These are phyloP conservation scores for Rapana venosa DNA, from an alignment of 2,888 invertebrate species.

Conservation along the genomic window DNA sequence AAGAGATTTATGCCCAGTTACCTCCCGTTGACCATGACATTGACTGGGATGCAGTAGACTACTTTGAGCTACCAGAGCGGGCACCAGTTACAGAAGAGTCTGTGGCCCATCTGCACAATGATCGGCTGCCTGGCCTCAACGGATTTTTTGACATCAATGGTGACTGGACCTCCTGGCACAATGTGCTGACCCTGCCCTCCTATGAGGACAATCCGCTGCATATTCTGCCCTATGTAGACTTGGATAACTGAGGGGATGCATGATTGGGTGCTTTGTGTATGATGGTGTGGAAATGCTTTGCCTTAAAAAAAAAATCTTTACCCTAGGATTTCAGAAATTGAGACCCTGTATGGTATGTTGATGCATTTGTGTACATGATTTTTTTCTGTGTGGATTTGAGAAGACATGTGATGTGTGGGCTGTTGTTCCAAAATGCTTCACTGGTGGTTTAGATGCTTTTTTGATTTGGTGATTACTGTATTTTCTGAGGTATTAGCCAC, in stretches of 20 bases:
- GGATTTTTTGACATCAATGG: conserved; percentile 80
- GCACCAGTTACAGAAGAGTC: conserved; percentile 62
- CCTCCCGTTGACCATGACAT: conserved; percentile 85
- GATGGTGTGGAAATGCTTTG: background rate
- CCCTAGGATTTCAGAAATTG: too few species aligned
- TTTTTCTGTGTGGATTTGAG: too few species aligned
- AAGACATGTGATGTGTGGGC: background rate
- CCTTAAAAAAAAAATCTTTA: too few species aligned
- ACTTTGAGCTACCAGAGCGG: conserved; percentile 79
- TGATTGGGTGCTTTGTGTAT: background rate
- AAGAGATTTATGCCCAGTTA: conserved; percentile 82
- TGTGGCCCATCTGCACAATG: conserved; percentile 74
- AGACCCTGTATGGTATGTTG: too few species aligned
- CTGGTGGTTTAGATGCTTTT: too few species aligned
- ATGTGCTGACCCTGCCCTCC: conserved; percentile 87
- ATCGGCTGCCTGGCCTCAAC: conserved; percentile 79
- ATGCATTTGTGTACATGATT: background rate
- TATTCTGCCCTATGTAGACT: conserved; percentile 97
- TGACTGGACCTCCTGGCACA: conserved; percentile 94
- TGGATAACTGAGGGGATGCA: conserved; percentile 84
- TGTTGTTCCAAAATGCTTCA: too few species aligned
- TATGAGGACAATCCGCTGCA: conserved; percentile 89
- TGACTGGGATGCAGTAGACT: conserved; percentile 79
- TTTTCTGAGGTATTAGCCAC: too few species aligned
- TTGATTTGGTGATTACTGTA: too few species aligned